Conservation (phyloP, 2,888 invertebrate genomes). For the Onchidella celtica region DNA sequence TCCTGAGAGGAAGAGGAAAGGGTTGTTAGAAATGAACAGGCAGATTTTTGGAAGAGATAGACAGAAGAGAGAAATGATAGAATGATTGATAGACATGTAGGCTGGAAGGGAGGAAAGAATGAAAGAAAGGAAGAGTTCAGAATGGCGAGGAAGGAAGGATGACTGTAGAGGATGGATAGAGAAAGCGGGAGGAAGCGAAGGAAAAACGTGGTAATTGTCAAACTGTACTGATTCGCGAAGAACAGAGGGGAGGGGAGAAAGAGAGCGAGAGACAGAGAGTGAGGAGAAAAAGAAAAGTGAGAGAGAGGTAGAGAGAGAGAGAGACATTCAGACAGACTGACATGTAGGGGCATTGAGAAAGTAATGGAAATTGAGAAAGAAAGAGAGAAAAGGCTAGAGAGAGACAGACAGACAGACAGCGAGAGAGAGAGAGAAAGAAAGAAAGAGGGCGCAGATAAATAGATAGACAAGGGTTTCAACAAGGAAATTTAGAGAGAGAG, state of each 20-base stretch:
- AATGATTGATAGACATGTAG: neutral
- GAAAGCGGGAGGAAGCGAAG: neutral
- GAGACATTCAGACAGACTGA: neutral
- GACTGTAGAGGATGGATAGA: neutral
- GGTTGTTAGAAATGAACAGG: neutral
- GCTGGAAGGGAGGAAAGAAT: neutral
- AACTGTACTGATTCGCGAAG: conserved; percentile 41
- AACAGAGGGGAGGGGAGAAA: conserved; percentile 21
- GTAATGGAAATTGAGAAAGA: neutral
- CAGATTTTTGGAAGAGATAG: neutral
- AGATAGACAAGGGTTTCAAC: neutral
- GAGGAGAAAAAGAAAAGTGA: neutral
- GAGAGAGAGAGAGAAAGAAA: neutral
- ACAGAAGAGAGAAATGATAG: neutral
- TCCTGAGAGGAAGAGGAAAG: neutral
- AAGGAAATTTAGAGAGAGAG: neutral
- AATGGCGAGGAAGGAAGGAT: neutral
- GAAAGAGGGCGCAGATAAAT: neutral
- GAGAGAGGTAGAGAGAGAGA: conserved; percentile 27
- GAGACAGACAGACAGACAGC: neutral
- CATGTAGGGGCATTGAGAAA: neutral
- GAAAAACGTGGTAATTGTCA: neutral
- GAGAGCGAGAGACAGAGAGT: neutral
- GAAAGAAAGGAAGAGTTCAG: neutral
- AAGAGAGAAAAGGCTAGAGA: neutral